These are phyloP conservation scores for Chunga burmeisteri DNA, from an alignment of 2,113 vertebrate genomes.

Conservation along the genomic window DNA sequence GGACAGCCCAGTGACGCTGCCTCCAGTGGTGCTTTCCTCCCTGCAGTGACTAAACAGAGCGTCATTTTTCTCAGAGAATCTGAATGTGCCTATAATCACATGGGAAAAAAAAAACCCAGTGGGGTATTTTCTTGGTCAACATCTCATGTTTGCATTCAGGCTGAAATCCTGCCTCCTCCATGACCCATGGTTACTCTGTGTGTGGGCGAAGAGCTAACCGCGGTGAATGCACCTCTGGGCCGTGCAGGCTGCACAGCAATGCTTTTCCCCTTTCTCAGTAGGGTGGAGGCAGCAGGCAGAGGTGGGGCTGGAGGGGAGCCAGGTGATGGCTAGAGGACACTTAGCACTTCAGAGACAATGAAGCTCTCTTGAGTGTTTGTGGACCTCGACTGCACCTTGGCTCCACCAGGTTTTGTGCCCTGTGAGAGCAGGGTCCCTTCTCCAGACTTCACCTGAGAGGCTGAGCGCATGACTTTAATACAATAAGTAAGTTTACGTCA, in stretches of 20 bases:
- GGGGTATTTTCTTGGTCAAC: conserved; percentile 37
- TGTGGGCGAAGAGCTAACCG: neutral
- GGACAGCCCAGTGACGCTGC: conserved; percentile 39
- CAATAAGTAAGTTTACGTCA: neutral
- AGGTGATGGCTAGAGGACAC: neutral
- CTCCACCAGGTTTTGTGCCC: neutral
- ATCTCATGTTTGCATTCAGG: conserved; percentile 39
- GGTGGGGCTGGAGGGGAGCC: neutral
- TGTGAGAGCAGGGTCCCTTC: neutral
- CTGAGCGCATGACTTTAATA: neutral
- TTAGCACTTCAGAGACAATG: neutral
- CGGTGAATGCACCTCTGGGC: neutral
- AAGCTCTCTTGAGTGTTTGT: neutral
- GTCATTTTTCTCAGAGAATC: conserved; percentile 48
- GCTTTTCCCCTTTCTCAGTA: neutral
- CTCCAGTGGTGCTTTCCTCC: conserved; percentile 45
- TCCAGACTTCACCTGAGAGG: neutral
- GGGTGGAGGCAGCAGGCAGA: neutral
- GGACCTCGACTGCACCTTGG: neutral
- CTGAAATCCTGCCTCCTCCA: conserved; percentile 56
- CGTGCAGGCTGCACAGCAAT: neutral
- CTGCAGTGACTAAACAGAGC: conserved; percentile 14
- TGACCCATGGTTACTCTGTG: neutral
- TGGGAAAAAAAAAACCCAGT: neutral
- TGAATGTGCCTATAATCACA: conserved; percentile 29